A percentile compares a stretch with the other conserved stretches of the same genome.
Conservation (phyloP, 1,140 invertebrate species). For the Lepidurus arcticus region DNA sequence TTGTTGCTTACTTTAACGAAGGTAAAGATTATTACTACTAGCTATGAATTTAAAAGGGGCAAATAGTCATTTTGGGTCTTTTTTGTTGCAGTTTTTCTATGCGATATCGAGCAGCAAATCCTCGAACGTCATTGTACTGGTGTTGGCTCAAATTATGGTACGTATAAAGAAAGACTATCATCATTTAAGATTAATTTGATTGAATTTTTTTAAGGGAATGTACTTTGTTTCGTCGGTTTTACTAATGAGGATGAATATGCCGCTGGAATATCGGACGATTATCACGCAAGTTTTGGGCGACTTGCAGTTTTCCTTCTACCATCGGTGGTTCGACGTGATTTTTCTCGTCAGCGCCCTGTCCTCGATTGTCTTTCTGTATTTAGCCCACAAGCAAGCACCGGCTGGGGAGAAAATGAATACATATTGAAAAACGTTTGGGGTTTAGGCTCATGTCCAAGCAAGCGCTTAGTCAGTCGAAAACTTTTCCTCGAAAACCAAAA, state of each 20-base stretch:
- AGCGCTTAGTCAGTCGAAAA: not conserved
- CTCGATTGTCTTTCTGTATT: conserved; percentile 91
- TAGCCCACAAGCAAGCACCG: conserved; percentile 79
- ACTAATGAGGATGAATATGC: conserved; percentile 99
- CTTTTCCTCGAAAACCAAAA: not conserved
- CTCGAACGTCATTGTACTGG: conserved; percentile 95
- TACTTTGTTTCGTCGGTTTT: conserved; percentile 98
- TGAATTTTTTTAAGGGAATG: conserved; percentile 71
- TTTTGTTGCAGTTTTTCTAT: conserved; percentile 93
- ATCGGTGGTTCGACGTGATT: conserved; percentile 99
- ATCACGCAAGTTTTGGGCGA: conserved; percentile 97
- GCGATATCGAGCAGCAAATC: conserved; percentile 99
- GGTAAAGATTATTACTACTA: conserved; percentile 50
- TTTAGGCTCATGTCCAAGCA: not conserved
- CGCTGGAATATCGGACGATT: conserved; percentile 91
- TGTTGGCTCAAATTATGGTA: conserved; percentile 96
- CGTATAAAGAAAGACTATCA: conserved; percentile 34
- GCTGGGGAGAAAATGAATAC: conserved; percentile 31
- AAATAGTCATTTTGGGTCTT: conserved; percentile 27
- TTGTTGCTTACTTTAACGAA: conserved; percentile 95
- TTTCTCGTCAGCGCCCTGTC: conserved; percentile 94
- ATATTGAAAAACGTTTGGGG: conserved; percentile 24
- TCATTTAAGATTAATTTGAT: not conserved
- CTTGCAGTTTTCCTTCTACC: conserved; percentile 98
- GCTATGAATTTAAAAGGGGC: not conserved